A percentile compares a stretch with the other conserved stretches of the same genome.
Conservation (phyloP, 2,797 vertebrate genomes). For the Masticophis lateralis region DNA sequence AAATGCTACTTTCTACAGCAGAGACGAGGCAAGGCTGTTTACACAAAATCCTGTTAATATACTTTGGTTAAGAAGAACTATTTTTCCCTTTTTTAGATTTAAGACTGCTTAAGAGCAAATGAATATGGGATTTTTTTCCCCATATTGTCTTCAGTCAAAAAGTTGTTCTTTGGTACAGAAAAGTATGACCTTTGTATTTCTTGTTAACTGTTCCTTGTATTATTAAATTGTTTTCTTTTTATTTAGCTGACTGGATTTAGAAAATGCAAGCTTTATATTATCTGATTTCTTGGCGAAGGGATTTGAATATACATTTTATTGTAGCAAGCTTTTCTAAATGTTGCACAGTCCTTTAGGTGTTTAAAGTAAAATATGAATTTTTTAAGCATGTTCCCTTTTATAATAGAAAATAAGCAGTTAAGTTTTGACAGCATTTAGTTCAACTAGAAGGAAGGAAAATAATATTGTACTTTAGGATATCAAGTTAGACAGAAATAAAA, state of each 20-base stretch:
- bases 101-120: not conserved
- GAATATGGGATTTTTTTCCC: not conserved
- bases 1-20: not conserved
- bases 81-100: not conserved
- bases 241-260: not conserved
- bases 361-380: not conserved
- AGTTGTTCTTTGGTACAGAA: not conserved
- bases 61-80: not conserved
- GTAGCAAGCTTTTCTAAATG: not conserved
- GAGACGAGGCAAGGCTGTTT: not conserved
- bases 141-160: not conserved
- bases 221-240: not conserved
- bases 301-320: not conserved
- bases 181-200: not conserved
- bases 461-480: not conserved
- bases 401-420: not conserved
- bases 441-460: not conserved
- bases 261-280: not conserved
- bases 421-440: not conserved
- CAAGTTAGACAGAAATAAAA: not conserved
- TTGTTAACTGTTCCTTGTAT: not conserved
- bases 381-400: not conserved
- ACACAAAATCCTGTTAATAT: not conserved
- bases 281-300: not conserved
- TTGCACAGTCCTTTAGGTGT: not conserved